phyloP scores from a whole-genome alignment of 2,113 vertebrate species.

The Erythrolamprus reginae region DNA sequence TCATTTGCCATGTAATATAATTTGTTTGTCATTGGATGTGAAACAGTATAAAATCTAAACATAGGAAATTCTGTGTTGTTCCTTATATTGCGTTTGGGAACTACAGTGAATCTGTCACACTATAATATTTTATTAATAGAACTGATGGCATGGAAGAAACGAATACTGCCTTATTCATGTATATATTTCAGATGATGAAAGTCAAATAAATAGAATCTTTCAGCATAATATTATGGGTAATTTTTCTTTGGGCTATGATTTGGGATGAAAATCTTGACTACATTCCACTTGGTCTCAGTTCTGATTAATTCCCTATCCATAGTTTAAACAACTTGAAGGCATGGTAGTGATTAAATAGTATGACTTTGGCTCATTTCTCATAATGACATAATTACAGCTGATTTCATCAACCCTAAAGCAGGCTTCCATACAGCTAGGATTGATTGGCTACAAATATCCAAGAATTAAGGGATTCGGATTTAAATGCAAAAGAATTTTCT shows the following conservation, averaged over 20 bases:
- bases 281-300: neutral
- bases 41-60: slow-evolving; percentile 23
- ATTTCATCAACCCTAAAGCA: neutral
- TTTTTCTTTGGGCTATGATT: neutral
- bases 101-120: neutral
- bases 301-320: neutral
- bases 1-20: neutral
- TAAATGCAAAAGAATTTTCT: neutral
- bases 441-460: neutral
- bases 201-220: neutral
- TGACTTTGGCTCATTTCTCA: neutral
- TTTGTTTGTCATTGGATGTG: slow-evolving; percentile 2
- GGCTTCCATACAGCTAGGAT: neutral
- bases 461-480: neutral
- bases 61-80: slow-evolving; percentile 3
- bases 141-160: neutral
- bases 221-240: neutral
- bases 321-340: neutral
- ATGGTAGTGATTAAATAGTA: neutral
- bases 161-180: slow-evolving; percentile 2
- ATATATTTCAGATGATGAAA: neutral
- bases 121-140: slow-evolving; percentile 8
- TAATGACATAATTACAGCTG: neutral
- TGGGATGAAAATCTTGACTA: neutral
- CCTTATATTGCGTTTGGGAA: neutral